Evolutionary conservation across 2,888 invertebrate genomes (phyloP), one percentile per base, ranked within the genome.

Genomic region (Nematopogon swammerdamellus): DNA sequence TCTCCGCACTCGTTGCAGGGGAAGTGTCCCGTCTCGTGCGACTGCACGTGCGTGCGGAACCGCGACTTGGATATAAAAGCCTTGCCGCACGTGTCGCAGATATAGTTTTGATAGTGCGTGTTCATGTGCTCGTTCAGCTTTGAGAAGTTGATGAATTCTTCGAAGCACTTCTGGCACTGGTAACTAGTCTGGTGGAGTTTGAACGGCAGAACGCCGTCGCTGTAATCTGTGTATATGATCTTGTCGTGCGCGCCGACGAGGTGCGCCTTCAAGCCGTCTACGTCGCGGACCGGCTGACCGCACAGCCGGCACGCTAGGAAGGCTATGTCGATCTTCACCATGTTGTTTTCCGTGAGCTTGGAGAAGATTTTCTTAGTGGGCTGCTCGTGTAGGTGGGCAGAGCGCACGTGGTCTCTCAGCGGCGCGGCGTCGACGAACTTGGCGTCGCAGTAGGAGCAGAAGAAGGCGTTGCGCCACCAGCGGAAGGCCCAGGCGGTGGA

Each of bases 401-500:
- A 42, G 48, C 55, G 55, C 1, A 76, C 63, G 44, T 77, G 79
- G 11, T 62, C 59, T 8, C 70, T 63, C 10, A 79, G 55, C 1
- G 63, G 56, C 1, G 59, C 55, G 3, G 67, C 60, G 47, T 76
- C 76, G 0, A 70, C 63, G 50, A 68, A 71, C 55, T 70, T 75
- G 0, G 51, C 50, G 25, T 74, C 72, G 45, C 79, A 79, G 52
- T 77, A 77, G 0, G 72, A 70, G 53, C 79, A 79, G 54, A 63
- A 76, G 51, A 73, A 79, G 1, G 68, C 63, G 53, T 69, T 70
- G 30, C 67, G 70, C 51, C 66, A 76, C 73, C 74, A 79, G 45
- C 77, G 63, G 50, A 79, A 79, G 0, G 79, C 68, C 76, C 75
- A 79, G 1, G 73, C 75, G 0, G 76, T 74, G 2, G 77, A 74